These are phyloP conservation scores for Heterodera filipjevi DNA, from an alignment of 2,888 invertebrate genomes.

Conservation along the genomic window DNA sequence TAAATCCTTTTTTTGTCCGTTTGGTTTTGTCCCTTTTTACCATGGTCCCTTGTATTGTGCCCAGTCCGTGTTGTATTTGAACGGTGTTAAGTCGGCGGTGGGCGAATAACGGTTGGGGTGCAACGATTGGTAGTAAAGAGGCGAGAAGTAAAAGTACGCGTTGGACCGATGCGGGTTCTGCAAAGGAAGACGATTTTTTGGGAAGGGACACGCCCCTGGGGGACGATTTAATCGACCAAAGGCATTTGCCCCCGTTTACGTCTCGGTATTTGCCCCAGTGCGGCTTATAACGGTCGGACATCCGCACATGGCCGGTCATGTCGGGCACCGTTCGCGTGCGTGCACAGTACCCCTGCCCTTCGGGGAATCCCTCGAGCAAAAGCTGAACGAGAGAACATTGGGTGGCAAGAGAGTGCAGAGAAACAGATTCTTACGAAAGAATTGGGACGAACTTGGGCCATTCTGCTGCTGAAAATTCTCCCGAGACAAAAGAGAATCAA, in stretches of 20 bases:
- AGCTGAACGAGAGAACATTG: slow-evolving; percentile 13
- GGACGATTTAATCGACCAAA: no score
- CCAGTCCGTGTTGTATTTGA: slow-evolving; percentile 25
- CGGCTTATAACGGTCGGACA: slow-evolving; percentile 37
- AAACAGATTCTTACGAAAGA: slow-evolving; percentile 11
- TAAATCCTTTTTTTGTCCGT: not conserved
- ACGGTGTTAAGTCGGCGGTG: slow-evolving; percentile 44
- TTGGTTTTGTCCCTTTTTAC: not conserved
- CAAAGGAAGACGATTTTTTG: not conserved
- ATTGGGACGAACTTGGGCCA: slow-evolving; percentile 27
- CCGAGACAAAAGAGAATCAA: not conserved
- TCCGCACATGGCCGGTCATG: slow-evolving; percentile 37
- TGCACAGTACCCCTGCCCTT: slow-evolving; percentile 26
- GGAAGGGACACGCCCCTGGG: not conserved
- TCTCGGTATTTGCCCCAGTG: slow-evolving; percentile 20
- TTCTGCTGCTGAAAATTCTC: not conserved
- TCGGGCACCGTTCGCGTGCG: slow-evolving; percentile 46
- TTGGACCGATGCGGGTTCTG: slow-evolving; percentile 33
- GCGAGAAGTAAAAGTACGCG: slow-evolving; percentile 61
- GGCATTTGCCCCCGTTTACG: not conserved
- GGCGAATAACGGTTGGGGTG: slow-evolving; percentile 41
- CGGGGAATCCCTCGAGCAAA: slow-evolving; percentile 22
- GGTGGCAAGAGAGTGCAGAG: not conserved
- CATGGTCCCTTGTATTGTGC: slow-evolving; percentile 26
- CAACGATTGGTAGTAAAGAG: slow-evolving; percentile 47